phyloP scores from a whole-genome alignment of 2,113 vertebrate species.

The Eira barbara region DNA sequence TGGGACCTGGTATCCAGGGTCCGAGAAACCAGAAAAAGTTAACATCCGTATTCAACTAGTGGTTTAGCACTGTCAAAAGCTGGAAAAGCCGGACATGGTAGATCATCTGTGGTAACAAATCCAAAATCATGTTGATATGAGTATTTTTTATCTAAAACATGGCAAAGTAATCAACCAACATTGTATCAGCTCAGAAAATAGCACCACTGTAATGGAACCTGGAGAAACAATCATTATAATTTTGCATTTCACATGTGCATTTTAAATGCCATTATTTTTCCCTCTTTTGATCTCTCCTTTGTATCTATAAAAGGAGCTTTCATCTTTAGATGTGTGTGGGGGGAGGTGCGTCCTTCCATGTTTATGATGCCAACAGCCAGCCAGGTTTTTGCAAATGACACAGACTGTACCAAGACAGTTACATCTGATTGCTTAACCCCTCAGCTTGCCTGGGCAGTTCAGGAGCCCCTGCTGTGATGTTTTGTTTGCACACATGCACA shows the following conservation, averaged over 20 bases:
- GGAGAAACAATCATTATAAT: constrained; percentile 46
- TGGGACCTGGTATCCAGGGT: neutral
- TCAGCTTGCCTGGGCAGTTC: constrained; percentile 77
- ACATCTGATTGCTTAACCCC: constrained; percentile 75
- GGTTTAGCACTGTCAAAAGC: neutral
- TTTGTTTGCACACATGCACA: constrained; percentile 81
- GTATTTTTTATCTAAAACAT: constrained; percentile 42
- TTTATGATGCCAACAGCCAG: constrained; percentile 75
- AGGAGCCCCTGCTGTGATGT: constrained; percentile 81
- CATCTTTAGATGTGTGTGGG: constrained; percentile 64
- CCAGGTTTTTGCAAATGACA: constrained; percentile 77
- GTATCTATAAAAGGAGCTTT: constrained; percentile 68
- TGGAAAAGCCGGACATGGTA: neutral
- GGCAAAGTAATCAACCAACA: constrained; percentile 40
- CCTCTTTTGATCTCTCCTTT: constrained; percentile 71
- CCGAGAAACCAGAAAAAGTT: neutral
- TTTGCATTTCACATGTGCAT: constrained; percentile 58
- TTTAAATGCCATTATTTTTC: constrained; percentile 60
- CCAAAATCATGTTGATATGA: neutral
- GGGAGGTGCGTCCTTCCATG: constrained; percentile 47
- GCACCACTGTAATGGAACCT: constrained; percentile 49
- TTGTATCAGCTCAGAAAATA: constrained; percentile 36
- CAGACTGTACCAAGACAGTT: constrained; percentile 74
- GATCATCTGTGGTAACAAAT: neutral
- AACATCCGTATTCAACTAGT: neutral